phyloP scores from a whole-genome alignment of 1,140 invertebrate species.

The Nephotettix cincticeps region DNA sequence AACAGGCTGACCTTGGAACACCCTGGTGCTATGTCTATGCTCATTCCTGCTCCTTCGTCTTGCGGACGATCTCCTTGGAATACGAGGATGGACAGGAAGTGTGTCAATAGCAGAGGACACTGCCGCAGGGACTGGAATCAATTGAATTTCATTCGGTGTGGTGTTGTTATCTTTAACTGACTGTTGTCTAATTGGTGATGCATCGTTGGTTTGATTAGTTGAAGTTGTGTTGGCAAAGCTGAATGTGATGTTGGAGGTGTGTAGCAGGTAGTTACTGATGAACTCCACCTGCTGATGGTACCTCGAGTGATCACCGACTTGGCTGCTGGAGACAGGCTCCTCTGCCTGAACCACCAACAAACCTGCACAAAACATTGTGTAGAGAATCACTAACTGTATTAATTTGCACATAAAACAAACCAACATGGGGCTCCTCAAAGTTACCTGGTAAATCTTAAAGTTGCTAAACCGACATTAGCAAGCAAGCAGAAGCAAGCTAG shows the following conservation, averaged over 20 bases:
- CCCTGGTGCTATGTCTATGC: slow-evolving; percentile 22
- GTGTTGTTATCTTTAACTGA: neutral
- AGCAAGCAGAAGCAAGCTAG: too few relatives aligned
- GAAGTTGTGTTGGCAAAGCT: neutral
- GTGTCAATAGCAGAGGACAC: slow-evolving; percentile 3
- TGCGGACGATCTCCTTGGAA: neutral
- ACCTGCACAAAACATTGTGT: too few relatives aligned
- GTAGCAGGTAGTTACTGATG: neutral
- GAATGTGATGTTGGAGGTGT: neutral
- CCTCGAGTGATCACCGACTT: neutral
- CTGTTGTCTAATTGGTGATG: neutral
- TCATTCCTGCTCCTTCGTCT: neutral
- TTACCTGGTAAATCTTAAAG: too few relatives aligned
- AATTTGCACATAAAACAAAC: too few relatives aligned
- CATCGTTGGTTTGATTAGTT: neutral
- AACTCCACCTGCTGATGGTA: neutral
- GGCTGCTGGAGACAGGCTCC: neutral
- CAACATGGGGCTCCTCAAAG: too few relatives aligned
- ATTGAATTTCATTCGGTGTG: neutral
- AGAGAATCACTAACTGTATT: too few relatives aligned
- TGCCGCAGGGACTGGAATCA: neutral
- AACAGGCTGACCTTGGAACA: neutral
- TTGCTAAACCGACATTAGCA: too few relatives aligned
- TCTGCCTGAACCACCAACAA: too few relatives aligned
- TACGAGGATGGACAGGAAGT: neutral